These are phyloP conservation scores for Spilosoma lubricipeda DNA, from an alignment of 2,888 invertebrate species.

Conservation along the genomic window DNA sequence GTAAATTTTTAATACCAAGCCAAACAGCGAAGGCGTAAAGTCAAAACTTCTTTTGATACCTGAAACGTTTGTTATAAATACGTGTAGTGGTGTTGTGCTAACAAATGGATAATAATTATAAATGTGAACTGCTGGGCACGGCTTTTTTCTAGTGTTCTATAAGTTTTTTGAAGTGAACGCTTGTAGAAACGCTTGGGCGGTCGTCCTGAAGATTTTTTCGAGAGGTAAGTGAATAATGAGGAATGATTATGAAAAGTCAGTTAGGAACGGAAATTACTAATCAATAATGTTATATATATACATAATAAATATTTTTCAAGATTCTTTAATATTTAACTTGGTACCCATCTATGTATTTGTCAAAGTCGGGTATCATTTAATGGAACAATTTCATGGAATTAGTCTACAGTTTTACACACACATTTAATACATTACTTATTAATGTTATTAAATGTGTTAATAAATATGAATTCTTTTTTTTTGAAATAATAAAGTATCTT, in stretches of 20 bases:
- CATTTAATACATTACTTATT: neutral
- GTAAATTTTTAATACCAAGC: constrained; percentile 79
- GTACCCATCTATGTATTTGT: neutral
- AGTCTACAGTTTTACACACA: neutral
- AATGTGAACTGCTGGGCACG: constrained; percentile 50
- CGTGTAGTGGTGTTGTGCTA: constrained; percentile 58
- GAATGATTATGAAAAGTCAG: neutral
- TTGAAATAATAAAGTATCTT: neutral
- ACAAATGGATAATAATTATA: constrained; percentile 46
- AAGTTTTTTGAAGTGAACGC: constrained; percentile 78
- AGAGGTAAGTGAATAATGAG: constrained; percentile 62
- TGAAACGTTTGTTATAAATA: constrained; percentile 47
- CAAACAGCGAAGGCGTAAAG: constrained; percentile 59
- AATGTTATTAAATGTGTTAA: neutral
- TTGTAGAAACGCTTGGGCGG: constrained; percentile 65
- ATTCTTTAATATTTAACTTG: neutral
- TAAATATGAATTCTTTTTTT: neutral
- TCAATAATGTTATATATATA: neutral
- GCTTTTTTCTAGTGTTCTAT: constrained; percentile 63
- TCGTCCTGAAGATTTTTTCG: constrained; percentile 74
- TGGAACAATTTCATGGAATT: neutral
- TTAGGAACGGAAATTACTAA: neutral
- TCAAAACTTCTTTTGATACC: constrained; percentile 53
- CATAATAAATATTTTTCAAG: neutral
- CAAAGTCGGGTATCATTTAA: neutral